Base-by-base conservation (phyloP, 1,140 invertebrate species). In the Lepidurus apus region DNA sequence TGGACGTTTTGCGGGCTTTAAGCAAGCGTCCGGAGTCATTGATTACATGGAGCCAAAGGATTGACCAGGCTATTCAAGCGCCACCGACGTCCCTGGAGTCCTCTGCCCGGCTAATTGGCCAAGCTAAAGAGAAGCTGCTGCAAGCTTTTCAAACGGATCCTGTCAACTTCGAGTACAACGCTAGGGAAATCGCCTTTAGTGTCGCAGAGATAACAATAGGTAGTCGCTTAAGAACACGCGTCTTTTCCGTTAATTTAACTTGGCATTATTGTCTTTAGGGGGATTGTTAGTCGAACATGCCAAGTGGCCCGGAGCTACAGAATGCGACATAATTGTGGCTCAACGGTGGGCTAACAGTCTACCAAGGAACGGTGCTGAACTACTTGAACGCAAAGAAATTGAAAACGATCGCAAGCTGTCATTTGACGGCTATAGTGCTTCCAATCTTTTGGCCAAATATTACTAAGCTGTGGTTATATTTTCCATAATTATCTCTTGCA, bases 1-100 rank as follows among this genome's bases (percentile, higher is more conserved):
- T 91, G 26, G 89, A 90, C 82, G 88, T 90, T 10, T 82, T 90
- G 6, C 82, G 89, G 78, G 87, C 88, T 10, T 84, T 90, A 9
- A 81, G 78, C 34, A 89, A 88, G 80, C 85, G 85, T 11, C 82
- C 87, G 24, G 87, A 86, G 78, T 85, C 84, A 11, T 79, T 89
- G 13, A 43, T 81, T 7, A 83, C 85, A 6, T 86, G 86, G 43
- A 75, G 81, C 24, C 44, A 75, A 26, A 80, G 80, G 44, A 74
- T 82, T 26, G 74, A 77, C 3, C 24, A 45, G 9, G 76, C 76
- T 24, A 34, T 34, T 34, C 65, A 78, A n/a, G 53, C 73, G 11
- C 45, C 53, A 11, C 11, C 47, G 5, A 21, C 9, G 13, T 42
- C 77, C 1, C 75, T 73, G n/a, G 42, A 26, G 24, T 45, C 77